phyloP scores from a whole-genome alignment of 2,888 invertebrate species.

The Caradrina clavipalpis region DNA sequence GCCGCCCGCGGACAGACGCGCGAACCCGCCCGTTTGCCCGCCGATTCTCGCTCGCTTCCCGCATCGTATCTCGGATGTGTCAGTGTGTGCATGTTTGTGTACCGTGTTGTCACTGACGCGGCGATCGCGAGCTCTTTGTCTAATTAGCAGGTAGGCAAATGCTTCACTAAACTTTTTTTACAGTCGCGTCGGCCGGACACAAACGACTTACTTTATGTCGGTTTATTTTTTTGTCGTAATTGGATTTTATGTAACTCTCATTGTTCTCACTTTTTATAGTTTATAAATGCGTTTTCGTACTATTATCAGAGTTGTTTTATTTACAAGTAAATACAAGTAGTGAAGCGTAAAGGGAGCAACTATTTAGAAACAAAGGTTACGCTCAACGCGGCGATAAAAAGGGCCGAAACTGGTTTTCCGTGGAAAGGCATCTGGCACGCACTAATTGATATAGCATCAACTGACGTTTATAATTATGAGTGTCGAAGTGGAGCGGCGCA shows the following conservation, averaged over 20 bases:
- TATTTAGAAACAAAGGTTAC: slow-evolving; percentile 80
- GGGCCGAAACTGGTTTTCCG: slow-evolving; percentile 85
- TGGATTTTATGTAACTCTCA: slow-evolving; percentile 70
- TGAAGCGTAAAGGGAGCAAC: slow-evolving; percentile 62
- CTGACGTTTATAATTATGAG: slow-evolving; percentile 79
- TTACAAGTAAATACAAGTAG: slow-evolving; percentile 58
- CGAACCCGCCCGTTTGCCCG: slow-evolving; percentile 70
- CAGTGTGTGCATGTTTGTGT: slow-evolving; percentile 85
- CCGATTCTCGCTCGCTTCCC: slow-evolving; percentile 73
- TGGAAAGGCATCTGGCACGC: slow-evolving; percentile 87
- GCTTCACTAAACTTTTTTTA: slow-evolving; percentile 78
- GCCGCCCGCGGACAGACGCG: slow-evolving; percentile 83
- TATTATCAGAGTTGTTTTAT: slow-evolving; percentile 52
- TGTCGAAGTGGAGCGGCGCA: slow-evolving; percentile 62
- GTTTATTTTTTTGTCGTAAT: slow-evolving; percentile 71
- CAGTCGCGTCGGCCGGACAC: slow-evolving; percentile 64
- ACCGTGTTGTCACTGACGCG: slow-evolving; percentile 82
- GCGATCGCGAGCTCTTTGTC: slow-evolving; percentile 86
- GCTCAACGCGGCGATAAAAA: slow-evolving; percentile 77
- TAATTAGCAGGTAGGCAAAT: slow-evolving; percentile 89
- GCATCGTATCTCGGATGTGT: slow-evolving; percentile 74
- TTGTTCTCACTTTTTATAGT: slow-evolving; percentile 65
- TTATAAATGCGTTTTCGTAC: slow-evolving; percentile 51
- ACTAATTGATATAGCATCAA: slow-evolving; percentile 87
- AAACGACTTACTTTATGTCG: slow-evolving; percentile 66